These are phyloP conservation scores for Brachionus calyciflorus DNA, from an alignment of 1,140 invertebrate species.

Conservation along the genomic window DNA sequence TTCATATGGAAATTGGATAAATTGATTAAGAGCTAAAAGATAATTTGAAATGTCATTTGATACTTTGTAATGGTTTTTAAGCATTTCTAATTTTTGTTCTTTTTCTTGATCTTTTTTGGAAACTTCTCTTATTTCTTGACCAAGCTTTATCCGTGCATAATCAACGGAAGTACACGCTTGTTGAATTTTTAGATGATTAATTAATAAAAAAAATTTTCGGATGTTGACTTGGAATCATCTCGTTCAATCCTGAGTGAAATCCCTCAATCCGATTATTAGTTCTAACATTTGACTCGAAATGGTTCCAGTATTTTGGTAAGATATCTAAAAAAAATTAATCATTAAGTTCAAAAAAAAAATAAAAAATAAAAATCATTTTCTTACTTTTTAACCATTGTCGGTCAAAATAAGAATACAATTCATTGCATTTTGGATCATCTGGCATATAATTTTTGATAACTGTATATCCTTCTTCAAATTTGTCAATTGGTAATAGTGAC, in stretches of 20 bases:
- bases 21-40: neutral
- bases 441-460: neutral
- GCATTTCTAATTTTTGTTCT: neutral
- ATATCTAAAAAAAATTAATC: too few relatives aligned
- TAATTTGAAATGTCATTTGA: neutral
- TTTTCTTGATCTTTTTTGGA: constrained; percentile 1
- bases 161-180: neutral
- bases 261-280: constrained; percentile 20
- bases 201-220: neutral
- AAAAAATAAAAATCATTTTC: too few relatives aligned
- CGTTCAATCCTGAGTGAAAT: constrained; percentile 3
- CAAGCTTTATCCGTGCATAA: neutral
- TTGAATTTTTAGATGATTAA: constrained; percentile 3
- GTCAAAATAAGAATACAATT: constrained; percentile 11
- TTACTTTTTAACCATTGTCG: neutral
- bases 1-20: neutral
- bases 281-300: neutral
- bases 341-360: too few relatives aligned
- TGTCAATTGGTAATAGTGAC: neutral
- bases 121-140: neutral
- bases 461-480: neutral
- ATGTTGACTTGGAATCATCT: neutral
- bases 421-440: neutral
- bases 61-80: neutral
- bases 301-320: neutral